These are phyloP conservation scores for Amorpha juglandis DNA, from an alignment of 2,888 invertebrate species.

Conservation along the genomic window DNA sequence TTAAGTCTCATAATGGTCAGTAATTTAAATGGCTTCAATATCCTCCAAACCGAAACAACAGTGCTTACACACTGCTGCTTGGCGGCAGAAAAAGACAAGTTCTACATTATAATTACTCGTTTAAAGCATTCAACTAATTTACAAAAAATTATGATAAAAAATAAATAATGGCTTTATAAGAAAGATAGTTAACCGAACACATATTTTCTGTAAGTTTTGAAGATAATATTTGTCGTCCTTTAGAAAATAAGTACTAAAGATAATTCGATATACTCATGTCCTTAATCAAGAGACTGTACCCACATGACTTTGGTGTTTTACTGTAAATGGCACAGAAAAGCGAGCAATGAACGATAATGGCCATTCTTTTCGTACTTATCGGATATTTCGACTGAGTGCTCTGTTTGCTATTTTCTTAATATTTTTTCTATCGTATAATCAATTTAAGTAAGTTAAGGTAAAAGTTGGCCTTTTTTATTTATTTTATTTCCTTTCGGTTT, in stretches of 20 bases:
- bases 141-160: too few species aligned
- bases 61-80: too few species aligned
- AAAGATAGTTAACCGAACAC: not conserved
- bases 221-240: not conserved
- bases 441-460: not conserved
- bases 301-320: slow-evolving; percentile 8
- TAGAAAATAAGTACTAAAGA: not conserved
- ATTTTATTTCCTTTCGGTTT: not conserved
- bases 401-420: not conserved
- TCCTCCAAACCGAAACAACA: too few species aligned
- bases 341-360: slow-evolving; percentile 13
- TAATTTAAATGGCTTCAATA: too few species aligned
- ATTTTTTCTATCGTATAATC: slow-evolving; percentile 1
- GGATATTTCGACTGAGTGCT: slow-evolving; percentile 10
- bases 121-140: too few species aligned
- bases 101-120: too few species aligned
- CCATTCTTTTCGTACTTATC: slow-evolving; percentile 14
- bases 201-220: not conserved
- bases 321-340: slow-evolving; percentile 4
- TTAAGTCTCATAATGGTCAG: too few species aligned
- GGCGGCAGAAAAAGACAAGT: too few species aligned
- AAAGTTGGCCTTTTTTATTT: not conserved
- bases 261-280: not conserved
- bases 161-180: not conserved
- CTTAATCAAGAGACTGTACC: not conserved